phyloP scores from a whole-genome alignment of 2,888 invertebrate genomes.

The Mythimna ferrago region DNA sequence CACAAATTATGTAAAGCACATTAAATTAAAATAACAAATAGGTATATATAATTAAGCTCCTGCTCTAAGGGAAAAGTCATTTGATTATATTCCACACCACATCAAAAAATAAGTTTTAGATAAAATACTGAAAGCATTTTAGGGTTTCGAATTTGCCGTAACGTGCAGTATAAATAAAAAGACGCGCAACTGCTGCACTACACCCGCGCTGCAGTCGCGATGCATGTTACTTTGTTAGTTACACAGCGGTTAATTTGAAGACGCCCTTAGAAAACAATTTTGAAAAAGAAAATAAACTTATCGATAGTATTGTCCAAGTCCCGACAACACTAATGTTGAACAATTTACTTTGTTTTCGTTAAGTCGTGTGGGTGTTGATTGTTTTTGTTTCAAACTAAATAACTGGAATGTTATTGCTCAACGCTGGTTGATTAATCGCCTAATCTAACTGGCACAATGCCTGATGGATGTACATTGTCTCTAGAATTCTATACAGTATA shows the following conservation, averaged over 20 bases:
- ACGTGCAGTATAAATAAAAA: too few species aligned
- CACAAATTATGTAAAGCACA: too few species aligned
- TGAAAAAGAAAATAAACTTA: background rate
- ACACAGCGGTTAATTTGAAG: too few species aligned
- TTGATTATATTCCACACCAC: too few species aligned
- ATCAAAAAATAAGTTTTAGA: background rate
- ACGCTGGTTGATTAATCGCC: conserved; percentile 45
- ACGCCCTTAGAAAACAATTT: background rate
- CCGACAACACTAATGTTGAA: background rate
- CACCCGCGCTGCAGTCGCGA: too few species aligned
- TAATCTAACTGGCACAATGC: conserved; percentile 36
- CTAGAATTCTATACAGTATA: conserved; percentile 10
- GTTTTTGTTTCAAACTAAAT: conserved; percentile 57
- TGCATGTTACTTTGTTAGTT: too few species aligned
- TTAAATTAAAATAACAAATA: too few species aligned
- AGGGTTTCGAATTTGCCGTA: too few species aligned
- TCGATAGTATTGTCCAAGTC: conserved; percentile 15
- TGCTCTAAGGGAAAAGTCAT: too few species aligned
- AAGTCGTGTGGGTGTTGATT: conserved; percentile 41
- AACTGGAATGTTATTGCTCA: conserved; percentile 52
- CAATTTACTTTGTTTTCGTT: conserved; percentile 38
- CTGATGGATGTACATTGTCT: conserved; percentile 44
- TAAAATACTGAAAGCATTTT: background rate
- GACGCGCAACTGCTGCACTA: too few species aligned
- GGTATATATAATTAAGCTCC: too few species aligned